Evolutionary conservation across 2,113 vertebrate genomes (phyloP), one percentile per base, ranked within the genome.

Genomic region (Sebastes schlegelii): DNA sequence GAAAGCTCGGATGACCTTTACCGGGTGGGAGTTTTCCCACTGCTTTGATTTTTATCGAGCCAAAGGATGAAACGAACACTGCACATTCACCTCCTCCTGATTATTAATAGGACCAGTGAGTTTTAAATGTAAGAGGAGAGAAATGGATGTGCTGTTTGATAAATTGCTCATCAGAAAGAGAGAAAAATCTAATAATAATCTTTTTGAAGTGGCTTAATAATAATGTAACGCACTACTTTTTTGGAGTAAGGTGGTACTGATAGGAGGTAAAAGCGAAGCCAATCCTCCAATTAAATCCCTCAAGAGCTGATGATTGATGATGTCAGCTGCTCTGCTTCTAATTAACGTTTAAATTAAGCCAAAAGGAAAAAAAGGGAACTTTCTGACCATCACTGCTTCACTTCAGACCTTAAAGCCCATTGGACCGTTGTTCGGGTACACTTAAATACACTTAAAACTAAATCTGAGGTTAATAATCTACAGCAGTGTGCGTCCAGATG

Each of bases 301-400:
- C 81, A 84, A 83, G 72, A 85, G 43, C 63, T 70, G 91, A 74
- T 95, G 95, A 95, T 94, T 91, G 94, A 95, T 94, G 91, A 90
- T 92, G 93, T 95, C 95, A 95, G 92, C 90, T 92, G 93, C 75
- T 86, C 92, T 93, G 93, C 89, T 93, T 93, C 94, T 94, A 95
- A 95, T 95, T 95, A 95, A 93, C 92, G 89, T 91, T 93, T 91
- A 89, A 94, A 94, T 94, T 88, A 91, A 90, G 72, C 52, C 70
- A 58, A 74, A 49, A 6, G 1, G 80, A 86, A 85, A 70, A 91
- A 92, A 92, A 89, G 86, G 34, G 34, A 72, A 55, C 49, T 80
- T 81, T 82, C 69, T 72, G 83, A 89, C 82, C 86, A 84, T 80
- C 89, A 60, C 79, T 70, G 75, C 79, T 73, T 84, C 54, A 66